phyloP scores from a whole-genome alignment of 2,888 invertebrate genomes.

The Parnassius mnemosyne region DNA sequence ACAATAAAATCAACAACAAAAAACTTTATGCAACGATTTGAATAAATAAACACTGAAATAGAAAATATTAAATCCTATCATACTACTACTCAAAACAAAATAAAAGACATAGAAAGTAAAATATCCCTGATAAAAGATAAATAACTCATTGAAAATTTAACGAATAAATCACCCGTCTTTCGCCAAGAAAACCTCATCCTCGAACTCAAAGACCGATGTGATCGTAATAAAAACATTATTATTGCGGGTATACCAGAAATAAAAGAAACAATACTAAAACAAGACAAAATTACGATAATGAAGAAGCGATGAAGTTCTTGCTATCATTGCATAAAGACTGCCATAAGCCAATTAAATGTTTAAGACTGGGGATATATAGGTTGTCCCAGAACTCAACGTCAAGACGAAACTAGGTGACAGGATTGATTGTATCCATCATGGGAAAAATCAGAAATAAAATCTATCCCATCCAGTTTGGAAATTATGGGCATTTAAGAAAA shows the following conservation, averaged over 20 bases:
- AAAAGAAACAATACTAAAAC: conserved; percentile 19
- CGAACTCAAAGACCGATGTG: conserved; percentile 33
- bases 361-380: conserved; percentile 34
- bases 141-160: not conserved
- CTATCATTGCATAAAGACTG: conserved; percentile 23
- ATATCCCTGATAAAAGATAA: conserved; percentile 11
- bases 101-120: conserved; percentile 25
- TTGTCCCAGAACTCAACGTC: conserved; percentile 27
- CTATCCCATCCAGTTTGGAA: too few relatives aligned
- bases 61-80: conserved; percentile 22
- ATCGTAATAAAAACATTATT: conserved; percentile 35
- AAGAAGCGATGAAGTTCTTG: conserved; percentile 27
- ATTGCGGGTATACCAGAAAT: conserved; percentile 31
- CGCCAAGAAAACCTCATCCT: conserved; percentile 31
- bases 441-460: too few relatives aligned
- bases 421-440: too few relatives aligned
- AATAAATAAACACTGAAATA: conserved; percentile 25
- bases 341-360: conserved; percentile 30
- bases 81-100: not conserved
- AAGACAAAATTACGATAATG: conserved; percentile 27
- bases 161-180: conserved; percentile 19
- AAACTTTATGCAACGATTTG: conserved; percentile 21
- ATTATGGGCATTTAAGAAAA: too few relatives aligned
- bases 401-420: too few relatives aligned
- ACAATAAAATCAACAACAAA: conserved; percentile 18